Percentiles rank a stretch among this genome's conserved stretches.
Evolutionary conservation across 2,888 invertebrate species (phyloP).

Genomic region (Noctuana brunneofusca): DNA sequence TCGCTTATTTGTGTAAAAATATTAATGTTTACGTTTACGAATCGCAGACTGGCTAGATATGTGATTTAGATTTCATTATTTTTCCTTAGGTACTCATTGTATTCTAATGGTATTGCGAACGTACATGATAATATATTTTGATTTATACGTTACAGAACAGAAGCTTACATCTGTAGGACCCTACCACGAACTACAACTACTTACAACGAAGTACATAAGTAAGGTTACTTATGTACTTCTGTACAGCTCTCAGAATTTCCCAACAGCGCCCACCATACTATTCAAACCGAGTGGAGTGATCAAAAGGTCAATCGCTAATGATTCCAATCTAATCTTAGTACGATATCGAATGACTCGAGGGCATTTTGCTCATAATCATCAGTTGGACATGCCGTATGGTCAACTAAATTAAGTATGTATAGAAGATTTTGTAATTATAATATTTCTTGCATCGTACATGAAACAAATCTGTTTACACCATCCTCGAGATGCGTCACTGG

Average conservation of each 20-base stretch:
- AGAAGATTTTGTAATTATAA: no score
- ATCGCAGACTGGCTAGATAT: no score
- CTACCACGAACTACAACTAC: no score
- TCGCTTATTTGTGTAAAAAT: neutral
- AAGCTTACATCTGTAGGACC: no score
- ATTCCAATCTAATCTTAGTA: slow-evolving; percentile 14
- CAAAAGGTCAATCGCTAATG: slow-evolving; percentile 29
- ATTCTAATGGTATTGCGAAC: no score
- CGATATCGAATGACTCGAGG: slow-evolving; percentile 21
- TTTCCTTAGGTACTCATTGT: neutral
- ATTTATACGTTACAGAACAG: no score
- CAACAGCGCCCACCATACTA: slow-evolving; percentile 10
- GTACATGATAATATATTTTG: no score
- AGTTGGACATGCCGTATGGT: neutral
- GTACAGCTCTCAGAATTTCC: neutral
- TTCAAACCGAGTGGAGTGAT: slow-evolving; percentile 8
- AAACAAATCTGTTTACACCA: no score
- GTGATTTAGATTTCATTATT: neutral
- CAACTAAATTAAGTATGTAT: neutral
- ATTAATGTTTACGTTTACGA: neutral
- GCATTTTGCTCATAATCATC: slow-evolving; percentile 12
- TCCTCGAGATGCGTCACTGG: no score
- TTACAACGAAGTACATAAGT: neutral
- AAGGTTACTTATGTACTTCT: neutral
- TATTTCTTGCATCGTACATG: no score